These are phyloP conservation scores for Calameuta pallipes DNA, from an alignment of 2,888 invertebrate genomes.

Conservation along the genomic window DNA sequence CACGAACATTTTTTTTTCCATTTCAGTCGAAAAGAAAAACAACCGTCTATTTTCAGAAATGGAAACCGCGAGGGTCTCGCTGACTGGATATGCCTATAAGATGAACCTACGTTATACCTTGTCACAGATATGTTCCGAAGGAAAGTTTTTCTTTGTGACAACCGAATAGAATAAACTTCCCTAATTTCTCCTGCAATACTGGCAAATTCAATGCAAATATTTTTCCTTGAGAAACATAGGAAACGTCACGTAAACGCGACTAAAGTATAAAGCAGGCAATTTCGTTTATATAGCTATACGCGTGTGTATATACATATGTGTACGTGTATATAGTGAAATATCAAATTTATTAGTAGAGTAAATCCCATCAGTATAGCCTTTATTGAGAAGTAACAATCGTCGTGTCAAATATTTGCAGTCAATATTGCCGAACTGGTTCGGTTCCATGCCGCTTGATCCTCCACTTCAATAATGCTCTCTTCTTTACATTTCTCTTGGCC, in stretches of 20 bases:
- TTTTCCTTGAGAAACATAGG: not conserved
- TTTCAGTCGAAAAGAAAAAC: not conserved
- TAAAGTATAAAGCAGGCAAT: not conserved
- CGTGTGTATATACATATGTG: not conserved
- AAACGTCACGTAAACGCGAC: not conserved
- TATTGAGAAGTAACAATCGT: constrained; percentile 21
- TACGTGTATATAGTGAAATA: constrained; percentile 4
- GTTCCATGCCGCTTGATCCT: not conserved
- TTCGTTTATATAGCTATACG: not conserved
- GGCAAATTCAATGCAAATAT: not conserved
- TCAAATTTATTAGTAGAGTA: not conserved
- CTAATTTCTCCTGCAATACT: not conserved
- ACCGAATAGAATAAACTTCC: not conserved
- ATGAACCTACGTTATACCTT: not conserved
- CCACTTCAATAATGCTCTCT: not conserved
- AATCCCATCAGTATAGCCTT: constrained; percentile 12
- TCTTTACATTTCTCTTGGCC: constrained; percentile 1
- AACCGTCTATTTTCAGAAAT: not conserved
- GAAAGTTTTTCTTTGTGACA: not conserved
- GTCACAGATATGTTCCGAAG: not conserved
- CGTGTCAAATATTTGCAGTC: constrained; percentile 29
- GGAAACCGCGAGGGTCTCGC: not conserved
- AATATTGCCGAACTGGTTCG: constrained; percentile 13
- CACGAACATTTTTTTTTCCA: not conserved
- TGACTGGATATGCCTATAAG: not conserved